Base-by-base conservation (phyloP, 1,140 invertebrate species). In the Bombus impatiens region DNA sequence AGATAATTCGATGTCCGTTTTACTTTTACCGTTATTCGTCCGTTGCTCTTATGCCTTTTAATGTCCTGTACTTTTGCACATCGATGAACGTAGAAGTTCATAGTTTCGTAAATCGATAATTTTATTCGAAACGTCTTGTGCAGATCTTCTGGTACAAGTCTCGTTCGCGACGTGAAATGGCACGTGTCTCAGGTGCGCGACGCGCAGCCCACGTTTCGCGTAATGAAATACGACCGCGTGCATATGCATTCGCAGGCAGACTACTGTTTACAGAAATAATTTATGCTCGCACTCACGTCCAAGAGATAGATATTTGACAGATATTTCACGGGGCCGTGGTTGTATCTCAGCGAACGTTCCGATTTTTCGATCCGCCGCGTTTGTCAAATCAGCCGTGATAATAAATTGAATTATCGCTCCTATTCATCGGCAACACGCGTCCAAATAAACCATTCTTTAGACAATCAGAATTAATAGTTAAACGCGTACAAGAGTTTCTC, bases 221-320 rank as follows among this genome's bases (percentile, higher is more conserved):
- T 89, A 89, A 89, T 83, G 86, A 88, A 79, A 88, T 57, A 35
- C 65, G 70, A 62, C 37, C 28, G 70, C 65, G 67, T 53, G 77
- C 62, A 78, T 59, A 13, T n/a, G 83, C 78, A 85, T 79, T 28
- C 77, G 42, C 12, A 32, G 25, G 42, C 35, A 32, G 35, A 22
- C 10, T 44, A 25, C 28, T 81, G 47, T 86, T 81, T 81, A 32
- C 70, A 86, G 35, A 42, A 80, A 75, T 81, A 70, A 86, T 86
- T 86, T 86, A 70, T 65, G 42, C 35, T 53, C 35, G 22, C 37
- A 22, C 42, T 35, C 53, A 32, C 47, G 37, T 22, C 1, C 78
- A 42, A 22, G 35, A 37, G 37, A 71, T 71, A 37, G 67, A 68
- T 67, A 67, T 68, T 68, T 68, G 67, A 68, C 67, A 68, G 35